These are phyloP conservation scores for Forficula auricularia DNA, from an alignment of 1,140 invertebrate species.

Conservation along the genomic window DNA sequence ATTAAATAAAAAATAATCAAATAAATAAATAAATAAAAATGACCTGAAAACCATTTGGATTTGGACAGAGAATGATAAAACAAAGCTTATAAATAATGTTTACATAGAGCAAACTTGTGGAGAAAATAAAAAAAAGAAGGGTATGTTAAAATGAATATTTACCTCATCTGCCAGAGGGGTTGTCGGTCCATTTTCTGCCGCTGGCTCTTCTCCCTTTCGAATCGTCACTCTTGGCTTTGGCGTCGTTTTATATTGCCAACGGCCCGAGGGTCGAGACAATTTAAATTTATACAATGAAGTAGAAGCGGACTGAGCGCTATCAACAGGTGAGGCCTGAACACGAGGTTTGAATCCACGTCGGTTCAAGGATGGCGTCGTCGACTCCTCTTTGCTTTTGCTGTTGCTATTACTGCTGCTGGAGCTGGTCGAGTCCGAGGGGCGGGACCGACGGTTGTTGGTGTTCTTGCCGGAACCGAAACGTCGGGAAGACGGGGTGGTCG, in stretches of 20 bases:
- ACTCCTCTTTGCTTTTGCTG: constrained; percentile 23
- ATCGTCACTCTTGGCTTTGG: constrained; percentile 69
- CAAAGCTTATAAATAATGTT: too few relatives aligned
- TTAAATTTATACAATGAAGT: constrained; percentile 55
- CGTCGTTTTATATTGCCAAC: constrained; percentile 76
- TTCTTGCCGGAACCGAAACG: constrained; percentile 21
- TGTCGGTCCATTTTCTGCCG: too few relatives aligned
- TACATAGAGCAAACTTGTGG: too few relatives aligned
- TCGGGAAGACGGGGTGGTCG: constrained; percentile 19
- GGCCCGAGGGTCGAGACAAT: constrained; percentile 51
- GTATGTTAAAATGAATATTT: too few relatives aligned
- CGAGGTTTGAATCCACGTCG: constrained; percentile 40
- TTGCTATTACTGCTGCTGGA: constrained; percentile 12
- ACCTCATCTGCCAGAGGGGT: too few relatives aligned
- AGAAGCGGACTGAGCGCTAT: constrained; percentile 19
- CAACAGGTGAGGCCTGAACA: constrained; percentile 21
- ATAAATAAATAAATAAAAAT: too few relatives aligned
- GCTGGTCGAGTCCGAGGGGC: constrained; percentile 6
- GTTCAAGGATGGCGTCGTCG: constrained; percentile 11
- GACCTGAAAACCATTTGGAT: too few relatives aligned
- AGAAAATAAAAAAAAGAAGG: too few relatives aligned
- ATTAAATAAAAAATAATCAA: too few relatives aligned
- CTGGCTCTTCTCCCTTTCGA: constrained; percentile 38
- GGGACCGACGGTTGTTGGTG: not conserved
- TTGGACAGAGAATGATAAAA: too few relatives aligned